These are phyloP conservation scores for Jaculus jaculus DNA, from an alignment of 2,113 vertebrate genomes.

Conservation along the genomic window DNA sequence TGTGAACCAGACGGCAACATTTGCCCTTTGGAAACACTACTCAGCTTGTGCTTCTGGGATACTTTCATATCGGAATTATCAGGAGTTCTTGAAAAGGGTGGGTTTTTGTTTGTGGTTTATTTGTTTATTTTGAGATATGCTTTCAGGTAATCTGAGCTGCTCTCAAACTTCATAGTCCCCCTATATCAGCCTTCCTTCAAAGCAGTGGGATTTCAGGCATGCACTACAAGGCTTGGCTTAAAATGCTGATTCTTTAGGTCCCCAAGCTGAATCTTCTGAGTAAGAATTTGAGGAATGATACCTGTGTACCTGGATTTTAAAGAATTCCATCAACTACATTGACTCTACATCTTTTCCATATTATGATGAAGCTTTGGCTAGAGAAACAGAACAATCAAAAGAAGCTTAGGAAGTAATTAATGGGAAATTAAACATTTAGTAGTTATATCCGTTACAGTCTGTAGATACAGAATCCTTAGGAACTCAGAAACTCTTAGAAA, in stretches of 20 bases:
- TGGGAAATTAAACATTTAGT: not conserved
- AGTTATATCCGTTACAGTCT: not conserved
- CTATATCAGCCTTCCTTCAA: not conserved
- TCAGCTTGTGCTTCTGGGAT: not conserved
- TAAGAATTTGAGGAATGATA: not conserved
- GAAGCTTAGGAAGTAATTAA: not conserved
- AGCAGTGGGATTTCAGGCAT: not conserved
- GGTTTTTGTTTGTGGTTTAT: not conserved
- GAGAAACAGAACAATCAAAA: not conserved
- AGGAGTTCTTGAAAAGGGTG: not conserved
- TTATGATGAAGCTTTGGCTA: not conserved
- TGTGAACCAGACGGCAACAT: too few relatives aligned
- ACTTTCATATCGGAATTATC: not conserved
- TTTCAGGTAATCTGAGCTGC: not conserved
- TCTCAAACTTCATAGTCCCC: not conserved
- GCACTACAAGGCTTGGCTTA: not conserved
- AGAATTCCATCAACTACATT: not conserved
- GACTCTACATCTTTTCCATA: not conserved
- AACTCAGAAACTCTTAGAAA: not conserved
- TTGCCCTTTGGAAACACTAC: too few relatives aligned
- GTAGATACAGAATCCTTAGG: not conserved
- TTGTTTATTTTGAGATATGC: not conserved
- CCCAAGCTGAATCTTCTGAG: not conserved
- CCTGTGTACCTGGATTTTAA: not conserved
- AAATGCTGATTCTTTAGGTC: not conserved